Percentiles rank a stretch among this genome's conserved stretches.
These are phyloP conservation scores for Perithous albicinctus DNA, from an alignment of 2,888 invertebrate species.

Conservation along the genomic window DNA sequence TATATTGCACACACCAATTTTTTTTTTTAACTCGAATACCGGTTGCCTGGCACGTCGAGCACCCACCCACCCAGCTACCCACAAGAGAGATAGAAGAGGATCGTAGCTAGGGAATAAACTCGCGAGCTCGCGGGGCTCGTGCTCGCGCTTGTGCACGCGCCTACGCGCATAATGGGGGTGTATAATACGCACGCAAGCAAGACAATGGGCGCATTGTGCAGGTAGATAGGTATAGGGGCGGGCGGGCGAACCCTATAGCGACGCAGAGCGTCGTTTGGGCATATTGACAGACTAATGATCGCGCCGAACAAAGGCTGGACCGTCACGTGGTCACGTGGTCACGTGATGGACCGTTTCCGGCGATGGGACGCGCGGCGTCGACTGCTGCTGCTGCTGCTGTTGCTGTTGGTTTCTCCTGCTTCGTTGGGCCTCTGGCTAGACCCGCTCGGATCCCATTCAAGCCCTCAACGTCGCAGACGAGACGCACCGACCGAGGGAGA, in stretches of 20 bases:
- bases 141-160: conserved; percentile 79
- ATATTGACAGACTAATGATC: conserved; percentile 85
- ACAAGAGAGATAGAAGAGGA: conserved; percentile 22
- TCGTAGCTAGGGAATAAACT: conserved; percentile 55
- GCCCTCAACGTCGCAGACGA: conserved; percentile 62
- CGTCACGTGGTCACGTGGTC: conserved; percentile 84
- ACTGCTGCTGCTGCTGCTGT: too few species aligned
- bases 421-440: conserved; percentile 43
- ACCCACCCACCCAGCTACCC: conserved; percentile 58
- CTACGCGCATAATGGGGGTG: conserved; percentile 83
- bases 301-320: conserved; percentile 83
- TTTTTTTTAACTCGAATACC: not conserved
- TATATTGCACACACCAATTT: too few species aligned
- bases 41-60: conserved; percentile 56
- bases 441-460: conserved; percentile 69
- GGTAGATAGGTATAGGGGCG: conserved; percentile 79
- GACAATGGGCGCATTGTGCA: conserved; percentile 84
- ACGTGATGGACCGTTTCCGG: conserved; percentile 84
- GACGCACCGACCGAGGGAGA: conserved; percentile 46
- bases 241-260: conserved; percentile 72
- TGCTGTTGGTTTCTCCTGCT: conserved; percentile 33
- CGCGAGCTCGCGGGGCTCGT: conserved; percentile 60
- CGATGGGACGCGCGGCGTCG: conserved; percentile 76
- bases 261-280: conserved; percentile 82
- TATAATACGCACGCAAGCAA: conserved; percentile 82